Evolutionary conservation across 2,888 invertebrate species (phyloP).

Genomic region (Cerastis leucographa): DNA sequence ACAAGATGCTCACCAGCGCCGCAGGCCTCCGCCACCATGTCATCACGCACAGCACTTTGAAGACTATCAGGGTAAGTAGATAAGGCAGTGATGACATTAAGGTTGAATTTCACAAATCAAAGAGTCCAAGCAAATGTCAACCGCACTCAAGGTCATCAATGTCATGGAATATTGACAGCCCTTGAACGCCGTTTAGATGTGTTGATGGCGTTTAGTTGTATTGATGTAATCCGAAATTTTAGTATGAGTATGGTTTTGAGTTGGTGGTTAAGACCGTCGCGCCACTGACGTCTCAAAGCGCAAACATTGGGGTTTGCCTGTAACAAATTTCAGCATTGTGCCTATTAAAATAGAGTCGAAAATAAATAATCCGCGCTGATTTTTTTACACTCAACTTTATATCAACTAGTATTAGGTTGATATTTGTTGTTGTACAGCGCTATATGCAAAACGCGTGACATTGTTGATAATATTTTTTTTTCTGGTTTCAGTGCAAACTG

Average conservation of each 20-base stretch:
- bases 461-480: background rate
- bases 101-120: background rate
- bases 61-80: constrained; percentile 81
- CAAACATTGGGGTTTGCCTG: background rate
- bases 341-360: background rate
- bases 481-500: constrained; percentile 84
- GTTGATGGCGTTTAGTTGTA: background rate
- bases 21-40: constrained; percentile 86
- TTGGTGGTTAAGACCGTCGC: background rate
- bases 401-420: background rate
- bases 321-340: background rate
- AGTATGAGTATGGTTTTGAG: background rate
- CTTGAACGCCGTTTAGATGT: background rate
- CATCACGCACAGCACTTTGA: constrained; percentile 85
- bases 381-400: background rate
- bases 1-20: constrained; percentile 79
- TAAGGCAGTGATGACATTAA: background rate
- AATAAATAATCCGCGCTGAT: background rate
- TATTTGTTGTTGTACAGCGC: background rate
- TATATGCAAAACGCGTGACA: background rate
- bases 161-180: background rate
- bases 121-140: background rate
- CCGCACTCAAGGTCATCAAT: background rate
- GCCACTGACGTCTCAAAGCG: background rate
- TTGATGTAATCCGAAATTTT: background rate